A percentile compares a stretch with the other conserved stretches of the same genome.
Evolutionary conservation across 2,113 vertebrate genomes (phyloP).

Genomic region (Phrynocephalus versicolor): DNA sequence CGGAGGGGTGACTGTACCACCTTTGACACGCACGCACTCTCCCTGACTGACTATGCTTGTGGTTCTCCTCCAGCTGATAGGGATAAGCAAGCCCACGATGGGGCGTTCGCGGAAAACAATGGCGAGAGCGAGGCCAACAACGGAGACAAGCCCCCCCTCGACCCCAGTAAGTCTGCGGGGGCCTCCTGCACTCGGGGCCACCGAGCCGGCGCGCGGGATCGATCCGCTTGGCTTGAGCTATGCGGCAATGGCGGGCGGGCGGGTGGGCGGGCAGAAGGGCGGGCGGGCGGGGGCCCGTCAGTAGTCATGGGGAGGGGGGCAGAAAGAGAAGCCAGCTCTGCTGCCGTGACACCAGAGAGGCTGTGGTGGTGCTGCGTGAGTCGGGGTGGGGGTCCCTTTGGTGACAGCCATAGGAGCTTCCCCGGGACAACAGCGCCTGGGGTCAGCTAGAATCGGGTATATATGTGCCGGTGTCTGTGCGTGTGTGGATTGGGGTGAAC

Average conservation of each 20-base stretch:
- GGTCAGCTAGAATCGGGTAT: too few relatives aligned
- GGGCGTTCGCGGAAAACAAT: constrained; percentile 80
- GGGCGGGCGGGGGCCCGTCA: not conserved
- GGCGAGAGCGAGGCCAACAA: constrained; percentile 80
- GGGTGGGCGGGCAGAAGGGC: not conserved
- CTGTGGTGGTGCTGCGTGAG: too few relatives aligned
- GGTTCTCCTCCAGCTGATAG: constrained; percentile 87
- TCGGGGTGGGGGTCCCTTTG: too few relatives aligned
- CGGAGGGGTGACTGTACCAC: constrained; percentile 85
- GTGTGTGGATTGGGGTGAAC: not conserved
- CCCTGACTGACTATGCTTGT: constrained; percentile 91
- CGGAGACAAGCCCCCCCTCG: constrained; percentile 82
- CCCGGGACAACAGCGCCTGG: not conserved
- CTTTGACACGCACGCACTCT: constrained; percentile 90
- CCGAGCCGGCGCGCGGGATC: too few relatives aligned
- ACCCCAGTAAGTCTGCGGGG: constrained; percentile 86
- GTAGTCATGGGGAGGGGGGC: too few relatives aligned
- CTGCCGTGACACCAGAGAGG: too few relatives aligned
- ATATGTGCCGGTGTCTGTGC: not conserved
- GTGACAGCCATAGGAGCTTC: not conserved
- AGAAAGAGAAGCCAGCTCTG: not conserved
- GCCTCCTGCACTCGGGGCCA: not conserved
- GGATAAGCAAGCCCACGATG: constrained; percentile 86
- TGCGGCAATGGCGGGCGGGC: constrained; percentile 4
- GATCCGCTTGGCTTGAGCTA: not conserved